A percentile compares a stretch with the other conserved stretches of the same genome.
Conservation (phyloP, 1,140 invertebrate species). For the Procambarus virginalis region DNA sequence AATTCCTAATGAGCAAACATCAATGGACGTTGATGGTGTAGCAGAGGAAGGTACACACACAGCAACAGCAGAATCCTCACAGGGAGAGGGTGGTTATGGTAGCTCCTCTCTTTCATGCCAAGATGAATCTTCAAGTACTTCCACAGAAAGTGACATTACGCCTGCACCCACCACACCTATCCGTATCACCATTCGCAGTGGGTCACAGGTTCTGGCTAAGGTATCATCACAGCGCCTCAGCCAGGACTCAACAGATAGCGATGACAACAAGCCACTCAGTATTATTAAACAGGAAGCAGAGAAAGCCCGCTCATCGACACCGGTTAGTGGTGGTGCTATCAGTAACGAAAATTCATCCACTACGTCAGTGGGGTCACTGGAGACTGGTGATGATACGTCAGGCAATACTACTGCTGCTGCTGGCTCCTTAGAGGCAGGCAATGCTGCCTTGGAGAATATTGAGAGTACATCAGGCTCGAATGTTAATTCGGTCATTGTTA, state of each 20-base stretch:
- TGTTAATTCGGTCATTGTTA: background rate
- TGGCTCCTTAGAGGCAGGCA: background rate
- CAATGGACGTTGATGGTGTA: background rate
- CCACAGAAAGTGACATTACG: slow-evolving; percentile 40
- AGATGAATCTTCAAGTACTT: slow-evolving; percentile 49
- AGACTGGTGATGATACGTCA: background rate
- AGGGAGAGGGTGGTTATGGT: slow-evolving; percentile 29
- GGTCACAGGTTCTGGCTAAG: slow-evolving; percentile 81
- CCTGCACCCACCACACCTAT: slow-evolving; percentile 54
- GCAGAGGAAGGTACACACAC: background rate
- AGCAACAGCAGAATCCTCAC: slow-evolving; percentile 5
- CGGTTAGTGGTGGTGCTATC: background rate
- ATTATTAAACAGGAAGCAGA: slow-evolving; percentile 22
- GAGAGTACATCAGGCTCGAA: background rate
- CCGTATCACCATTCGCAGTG: slow-evolving; percentile 82
- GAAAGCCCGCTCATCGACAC: slow-evolving; percentile 70
- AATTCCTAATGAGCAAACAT: no score
- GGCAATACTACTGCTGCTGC: background rate
- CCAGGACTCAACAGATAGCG: slow-evolving; percentile 64
- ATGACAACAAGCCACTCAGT: slow-evolving; percentile 63
- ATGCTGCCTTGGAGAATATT: background rate
- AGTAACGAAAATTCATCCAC: background rate
- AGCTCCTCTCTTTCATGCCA: slow-evolving; percentile 17
- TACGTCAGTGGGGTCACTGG: background rate
- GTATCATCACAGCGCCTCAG: slow-evolving; percentile 72